Conservation (phyloP, 2,797 vertebrate species). For the Tamandua tetradactyla region DNA sequence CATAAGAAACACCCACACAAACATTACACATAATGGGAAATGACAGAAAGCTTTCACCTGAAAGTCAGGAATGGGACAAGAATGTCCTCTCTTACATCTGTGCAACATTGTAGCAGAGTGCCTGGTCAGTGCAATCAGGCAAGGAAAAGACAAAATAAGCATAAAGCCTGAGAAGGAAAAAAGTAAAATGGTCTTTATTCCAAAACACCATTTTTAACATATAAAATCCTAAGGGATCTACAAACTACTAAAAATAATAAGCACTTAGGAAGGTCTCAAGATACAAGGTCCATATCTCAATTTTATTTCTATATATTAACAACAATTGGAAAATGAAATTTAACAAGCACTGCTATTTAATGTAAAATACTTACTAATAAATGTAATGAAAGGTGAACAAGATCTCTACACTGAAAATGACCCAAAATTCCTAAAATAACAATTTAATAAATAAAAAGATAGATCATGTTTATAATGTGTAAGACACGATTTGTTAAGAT, state of each 20-base stretch:
- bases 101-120: neutral
- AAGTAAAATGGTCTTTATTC: neutral
- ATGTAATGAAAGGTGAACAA: neutral
- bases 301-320: too few relatives aligned
- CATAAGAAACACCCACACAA: neutral
- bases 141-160: neutral
- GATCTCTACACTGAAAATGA: neutral
- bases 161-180: neutral
- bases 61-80: neutral
- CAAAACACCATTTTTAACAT: neutral
- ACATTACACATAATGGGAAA: neutral
- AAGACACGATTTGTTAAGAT: neutral
- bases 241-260: neutral
- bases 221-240: neutral
- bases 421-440: neutral
- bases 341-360: neutral
- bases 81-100: neutral
- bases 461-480: neutral
- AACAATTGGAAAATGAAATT: neutral
- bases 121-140: too few relatives aligned
- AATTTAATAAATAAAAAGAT: neutral
- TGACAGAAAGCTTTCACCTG: neutral
- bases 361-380: neutral
- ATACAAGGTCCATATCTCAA: too few relatives aligned
- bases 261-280: neutral